Evolutionary conservation across 1,140 invertebrate genomes (phyloP), one percentile per base, ranked within the genome.

Genomic region (Halictus rubicundus): DNA sequence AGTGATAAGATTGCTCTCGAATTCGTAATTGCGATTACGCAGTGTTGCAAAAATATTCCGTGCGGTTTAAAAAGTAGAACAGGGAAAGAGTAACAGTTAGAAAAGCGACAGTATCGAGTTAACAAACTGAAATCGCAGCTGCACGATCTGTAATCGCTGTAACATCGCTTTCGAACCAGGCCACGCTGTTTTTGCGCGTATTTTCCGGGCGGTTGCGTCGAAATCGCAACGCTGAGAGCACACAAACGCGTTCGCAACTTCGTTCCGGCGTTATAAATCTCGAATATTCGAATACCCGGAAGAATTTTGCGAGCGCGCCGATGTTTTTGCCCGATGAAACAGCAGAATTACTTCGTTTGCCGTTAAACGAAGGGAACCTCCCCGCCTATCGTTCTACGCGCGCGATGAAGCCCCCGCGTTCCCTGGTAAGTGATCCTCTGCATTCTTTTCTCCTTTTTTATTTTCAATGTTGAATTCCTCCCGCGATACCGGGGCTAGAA

Each of bases 191-290:
- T 52, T 52, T 52, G 19, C n/a, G 21, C 21, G 54, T 57, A 57
- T 57, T 57, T 57, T 57, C 54, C 19, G 54, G 19, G 6, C 21
- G n/a, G 19, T 57, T 57, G 19, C 21, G 6, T n/a, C 21, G 21
- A 57, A 54, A 54, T 54, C 49, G 49, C 5, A 54, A 57, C 54
- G 54, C 19, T 10, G 21, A 57, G 21, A 7, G 21, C 54, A 21
- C 54, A n/a, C 6, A 2, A 6, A 6, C 7, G 54, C 54, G 4
- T 16, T 54, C 49, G 16, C 19, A 57, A 57, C 54, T 52, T 52
- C 54, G 54, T 57, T 57, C 19, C n/a, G n/a, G n/a, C 54, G 21
- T 57, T 57, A 57, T 57, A n/a, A 57, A 57, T 57, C 54, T 57
- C 21, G 54, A 57, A 57, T 57, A 57, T 57, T 57, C 54, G 54